A percentile compares a stretch with the other conserved stretches of the same genome.
Conservation (phyloP, 2,797 vertebrate species). For the Parauchenoglanis ngamensis region DNA sequence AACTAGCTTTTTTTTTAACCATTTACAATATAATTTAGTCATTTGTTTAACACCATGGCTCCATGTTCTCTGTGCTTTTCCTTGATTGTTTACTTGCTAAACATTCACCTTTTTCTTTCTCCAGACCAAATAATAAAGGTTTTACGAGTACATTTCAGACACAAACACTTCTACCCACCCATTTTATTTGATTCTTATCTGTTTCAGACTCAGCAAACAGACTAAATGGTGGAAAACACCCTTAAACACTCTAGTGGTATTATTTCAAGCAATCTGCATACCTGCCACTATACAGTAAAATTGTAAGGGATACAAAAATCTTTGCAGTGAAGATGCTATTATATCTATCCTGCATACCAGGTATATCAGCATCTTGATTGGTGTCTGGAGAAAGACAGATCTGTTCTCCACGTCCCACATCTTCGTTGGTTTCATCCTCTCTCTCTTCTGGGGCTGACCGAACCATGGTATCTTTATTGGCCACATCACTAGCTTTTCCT, state of each 20-base stretch:
- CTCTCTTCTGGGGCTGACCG: conserved; percentile 10
- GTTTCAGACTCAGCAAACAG: not conserved
- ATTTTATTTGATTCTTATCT: not conserved
- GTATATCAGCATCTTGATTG: conserved; percentile 7
- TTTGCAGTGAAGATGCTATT: not conserved
- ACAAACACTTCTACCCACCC: not conserved
- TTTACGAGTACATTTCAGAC: not conserved
- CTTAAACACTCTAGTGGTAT: not conserved
- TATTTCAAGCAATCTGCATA: not conserved
- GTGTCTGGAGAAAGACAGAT: conserved; percentile 18
- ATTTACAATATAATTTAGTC: not conserved
- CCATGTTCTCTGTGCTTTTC: not conserved
- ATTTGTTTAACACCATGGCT: not conserved
- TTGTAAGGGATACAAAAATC: not conserved
- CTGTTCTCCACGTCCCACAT: conserved; percentile 1
- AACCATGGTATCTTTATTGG: conserved; percentile 12
- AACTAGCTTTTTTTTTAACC: not conserved
- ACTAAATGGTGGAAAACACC: no score
- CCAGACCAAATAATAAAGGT: not conserved
- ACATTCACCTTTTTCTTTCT: not conserved
- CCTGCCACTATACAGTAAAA: not conserved
- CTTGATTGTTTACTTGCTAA: not conserved
- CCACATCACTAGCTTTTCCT: conserved; percentile 20
- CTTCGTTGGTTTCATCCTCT: not conserved
- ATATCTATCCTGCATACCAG: conserved; percentile 30